Percentiles rank a stretch among this genome's conserved stretches.
phyloP scores from a whole-genome alignment of 2,797 vertebrate genomes.

The Alcedo quadribrachys region DNA sequence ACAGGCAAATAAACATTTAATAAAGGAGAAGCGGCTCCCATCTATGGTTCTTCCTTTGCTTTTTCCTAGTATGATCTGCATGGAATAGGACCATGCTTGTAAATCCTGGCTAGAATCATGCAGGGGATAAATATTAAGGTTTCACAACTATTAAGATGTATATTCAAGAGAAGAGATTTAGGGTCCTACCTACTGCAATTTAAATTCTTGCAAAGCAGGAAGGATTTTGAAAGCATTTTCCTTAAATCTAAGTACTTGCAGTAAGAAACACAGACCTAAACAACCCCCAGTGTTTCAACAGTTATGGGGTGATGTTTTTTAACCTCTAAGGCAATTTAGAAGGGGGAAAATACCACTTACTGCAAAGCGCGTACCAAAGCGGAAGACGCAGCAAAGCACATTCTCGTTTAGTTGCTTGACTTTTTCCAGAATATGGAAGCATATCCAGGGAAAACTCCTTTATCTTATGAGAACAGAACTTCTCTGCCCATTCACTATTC shows the following conservation, averaged over 20 bases:
- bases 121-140: neutral
- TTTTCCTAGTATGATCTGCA: neutral
- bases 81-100: neutral
- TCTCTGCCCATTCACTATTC: neutral
- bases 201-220: neutral
- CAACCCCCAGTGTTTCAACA: neutral
- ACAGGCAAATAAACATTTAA: neutral
- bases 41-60: neutral
- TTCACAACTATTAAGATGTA: neutral
- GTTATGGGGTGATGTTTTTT: rapidly evolving
- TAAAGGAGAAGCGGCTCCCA: neutral
- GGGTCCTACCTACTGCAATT: neutral
- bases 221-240: neutral
- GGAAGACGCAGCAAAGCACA: neutral
- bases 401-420: neutral
- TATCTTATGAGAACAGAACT: neutral
- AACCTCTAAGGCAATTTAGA: neutral
- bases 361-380: neutral
- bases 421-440: neutral
- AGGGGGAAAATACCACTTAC: neutral
- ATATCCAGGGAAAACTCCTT: neutral
- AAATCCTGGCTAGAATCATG: neutral
- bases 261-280: neutral
- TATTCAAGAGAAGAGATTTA: neutral
- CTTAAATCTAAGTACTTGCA: neutral